Base-by-base conservation (phyloP, 2,888 invertebrate genomes). In the Sipunculus nudus region DNA sequence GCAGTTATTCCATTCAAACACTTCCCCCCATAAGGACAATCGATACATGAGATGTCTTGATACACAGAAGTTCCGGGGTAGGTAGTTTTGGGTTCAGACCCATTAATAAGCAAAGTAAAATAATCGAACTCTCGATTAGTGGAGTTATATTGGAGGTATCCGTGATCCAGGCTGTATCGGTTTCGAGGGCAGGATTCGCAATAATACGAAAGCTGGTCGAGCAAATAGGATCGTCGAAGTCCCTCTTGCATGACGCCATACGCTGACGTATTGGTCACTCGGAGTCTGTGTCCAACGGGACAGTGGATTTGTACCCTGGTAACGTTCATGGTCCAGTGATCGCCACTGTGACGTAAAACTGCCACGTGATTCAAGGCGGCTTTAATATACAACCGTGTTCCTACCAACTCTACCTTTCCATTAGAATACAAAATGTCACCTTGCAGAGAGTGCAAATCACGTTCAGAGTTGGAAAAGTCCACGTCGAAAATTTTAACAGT, bases 291-390 rank as follows among this genome's bases (percentile, higher is more conserved):
- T 26, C 70, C 70, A n/a, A 66, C 56, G 0, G 70, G 70, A 41
- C 70, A 70, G 40, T 55, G 54, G 32, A 70, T 47, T 6, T 53
- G 49, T 23, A 70, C 55, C 29, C 63, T 63, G 29, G 35, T 54
- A 40, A 70, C 70, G 10, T 66, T 64, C 16, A 70, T 70, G 21
- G 70, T 69, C 70, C 70, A 70, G 41, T 63, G 68, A 35, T 69
- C 58, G n/a, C 70, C 70, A 32, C 61, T 66, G 55, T 70, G 70
- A 19, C 68, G 50, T 4, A 69, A 23, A 16, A 69, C 45, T 3
- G 62, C 57, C 40, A 65, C 60, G 62, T 69, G 69, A 45, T 61
- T 68, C 13, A 26, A 31, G 2, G 69, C 68, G 3, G 65, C 41
- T 26, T 55, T 39, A 2, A 63, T 59, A 25, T 48, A 1, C 16